Evolutionary conservation across 2,888 invertebrate species (phyloP).

Genomic region (Ephialtes manifestator): DNA sequence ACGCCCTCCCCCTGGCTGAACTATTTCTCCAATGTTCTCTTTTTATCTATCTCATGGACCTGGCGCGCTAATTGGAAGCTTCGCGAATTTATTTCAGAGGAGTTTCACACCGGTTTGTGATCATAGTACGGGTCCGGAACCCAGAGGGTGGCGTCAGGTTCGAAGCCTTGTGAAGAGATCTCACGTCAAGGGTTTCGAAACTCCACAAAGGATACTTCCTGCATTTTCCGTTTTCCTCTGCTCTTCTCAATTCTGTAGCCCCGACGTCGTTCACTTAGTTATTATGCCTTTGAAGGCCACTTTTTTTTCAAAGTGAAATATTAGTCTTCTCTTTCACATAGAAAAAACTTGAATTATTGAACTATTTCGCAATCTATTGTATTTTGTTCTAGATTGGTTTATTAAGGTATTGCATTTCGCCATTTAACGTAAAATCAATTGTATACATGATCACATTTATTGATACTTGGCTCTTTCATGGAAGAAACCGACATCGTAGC

Average conservation of each 20-base stretch:
- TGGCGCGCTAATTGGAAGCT: conserved; percentile 49
- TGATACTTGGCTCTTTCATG: no score
- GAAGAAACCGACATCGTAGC: no score
- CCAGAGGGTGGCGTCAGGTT: background rate
- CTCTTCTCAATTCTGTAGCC: background rate
- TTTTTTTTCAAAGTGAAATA: background rate
- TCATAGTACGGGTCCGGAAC: background rate
- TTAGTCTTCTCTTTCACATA: background rate
- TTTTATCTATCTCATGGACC: conserved; percentile 1
- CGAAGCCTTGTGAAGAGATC: background rate
- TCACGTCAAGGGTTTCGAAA: conserved; percentile 8
- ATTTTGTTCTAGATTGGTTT: background rate
- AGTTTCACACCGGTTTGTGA: conserved; percentile 33
- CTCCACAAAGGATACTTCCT: conserved; percentile 8
- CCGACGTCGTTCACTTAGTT: background rate
- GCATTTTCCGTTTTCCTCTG: background rate
- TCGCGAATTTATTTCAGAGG: conserved; percentile 38
- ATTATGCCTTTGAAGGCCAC: background rate
- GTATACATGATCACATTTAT: no score
- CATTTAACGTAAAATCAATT: no score
- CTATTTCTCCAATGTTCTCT: conserved; percentile 22
- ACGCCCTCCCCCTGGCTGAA: background rate
- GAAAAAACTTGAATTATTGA: background rate
- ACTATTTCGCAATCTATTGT: background rate
- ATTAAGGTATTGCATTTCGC: no score